Percentiles rank a stretch among this genome's conserved stretches.
These are phyloP conservation scores for Probaryconus sp. DNA, from an alignment of 1,140 invertebrate genomes.

Conservation along the genomic window DNA sequence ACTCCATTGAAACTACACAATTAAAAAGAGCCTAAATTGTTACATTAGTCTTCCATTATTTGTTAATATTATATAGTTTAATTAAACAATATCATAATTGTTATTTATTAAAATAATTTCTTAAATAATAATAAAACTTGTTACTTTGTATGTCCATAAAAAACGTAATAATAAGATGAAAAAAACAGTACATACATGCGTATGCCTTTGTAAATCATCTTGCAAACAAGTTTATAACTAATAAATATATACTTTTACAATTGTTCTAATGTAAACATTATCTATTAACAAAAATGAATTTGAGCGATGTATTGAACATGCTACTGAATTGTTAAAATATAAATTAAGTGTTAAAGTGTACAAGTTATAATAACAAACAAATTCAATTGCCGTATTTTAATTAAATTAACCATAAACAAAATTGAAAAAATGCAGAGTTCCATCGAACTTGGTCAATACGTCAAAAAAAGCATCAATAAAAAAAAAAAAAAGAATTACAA, in stretches of 20 bases:
- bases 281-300: too few relatives aligned
- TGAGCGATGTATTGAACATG: constrained; percentile 34
- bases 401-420: constrained; percentile 14
- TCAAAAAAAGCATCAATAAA: too few relatives aligned
- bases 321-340: constrained; percentile 48
- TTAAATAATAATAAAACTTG: too few relatives aligned
- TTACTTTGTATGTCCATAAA: too few relatives aligned
- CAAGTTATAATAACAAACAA: constrained; percentile 30
- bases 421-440: constrained; percentile 16
- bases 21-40: too few relatives aligned
- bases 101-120: too few relatives aligned
- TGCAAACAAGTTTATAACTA: constrained; percentile 22
- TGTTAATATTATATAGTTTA: too few relatives aligned
- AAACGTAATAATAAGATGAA: constrained; percentile 2
- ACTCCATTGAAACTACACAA: too few relatives aligned
- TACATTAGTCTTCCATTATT: too few relatives aligned
- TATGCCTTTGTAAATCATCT: constrained; percentile 7
- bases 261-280: constrained; percentile 6
- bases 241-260: constrained; percentile 21
- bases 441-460: constrained; percentile 31
- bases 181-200: too few relatives aligned
- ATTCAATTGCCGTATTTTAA: constrained; percentile 24
- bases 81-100: too few relatives aligned
- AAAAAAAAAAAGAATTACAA: background rate
- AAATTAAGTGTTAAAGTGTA: constrained; percentile 26